Conservation (phyloP, 2,113 vertebrate genomes). For the Forbesichthys papilliferus region DNA sequence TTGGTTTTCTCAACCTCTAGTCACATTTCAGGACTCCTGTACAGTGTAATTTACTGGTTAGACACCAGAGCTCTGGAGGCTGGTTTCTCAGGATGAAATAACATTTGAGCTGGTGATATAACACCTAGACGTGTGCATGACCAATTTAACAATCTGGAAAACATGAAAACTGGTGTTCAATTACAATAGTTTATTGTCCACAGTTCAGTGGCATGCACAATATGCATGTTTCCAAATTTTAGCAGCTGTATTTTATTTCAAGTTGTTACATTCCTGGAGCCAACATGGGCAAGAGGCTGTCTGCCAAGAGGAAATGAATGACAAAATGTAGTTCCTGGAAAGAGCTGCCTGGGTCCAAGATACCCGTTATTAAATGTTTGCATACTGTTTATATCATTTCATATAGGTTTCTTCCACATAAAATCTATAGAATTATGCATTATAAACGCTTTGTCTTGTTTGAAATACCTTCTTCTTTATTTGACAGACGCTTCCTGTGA, state of each 20-base stretch:
- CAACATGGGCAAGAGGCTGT: neutral
- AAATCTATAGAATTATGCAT: no score
- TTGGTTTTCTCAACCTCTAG: slow-evolving; percentile 18
- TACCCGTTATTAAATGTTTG: no score
- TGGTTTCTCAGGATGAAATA: neutral
- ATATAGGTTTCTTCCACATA: no score
- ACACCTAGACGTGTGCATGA: neutral
- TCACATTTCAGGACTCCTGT: slow-evolving; percentile 53
- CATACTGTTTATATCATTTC: no score
- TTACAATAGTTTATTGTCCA: neutral
- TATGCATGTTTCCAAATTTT: neutral
- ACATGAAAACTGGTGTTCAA: neutral
- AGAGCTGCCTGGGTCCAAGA: neutral
- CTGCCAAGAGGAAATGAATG: slow-evolving; percentile 8
- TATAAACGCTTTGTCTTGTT: no score
- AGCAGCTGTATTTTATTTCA: neutral
- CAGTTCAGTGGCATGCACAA: neutral
- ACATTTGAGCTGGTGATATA: neutral
- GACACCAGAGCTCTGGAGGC: slow-evolving; percentile 19
- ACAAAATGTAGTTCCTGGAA: neutral
- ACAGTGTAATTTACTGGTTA: slow-evolving; percentile 29
- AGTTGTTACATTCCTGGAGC: neutral
- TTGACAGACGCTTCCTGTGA: no score
- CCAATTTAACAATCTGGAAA: neutral
- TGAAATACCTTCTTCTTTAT: no score